phyloP scores from a whole-genome alignment of 2,888 invertebrate species.

The Taenaris catops region DNA sequence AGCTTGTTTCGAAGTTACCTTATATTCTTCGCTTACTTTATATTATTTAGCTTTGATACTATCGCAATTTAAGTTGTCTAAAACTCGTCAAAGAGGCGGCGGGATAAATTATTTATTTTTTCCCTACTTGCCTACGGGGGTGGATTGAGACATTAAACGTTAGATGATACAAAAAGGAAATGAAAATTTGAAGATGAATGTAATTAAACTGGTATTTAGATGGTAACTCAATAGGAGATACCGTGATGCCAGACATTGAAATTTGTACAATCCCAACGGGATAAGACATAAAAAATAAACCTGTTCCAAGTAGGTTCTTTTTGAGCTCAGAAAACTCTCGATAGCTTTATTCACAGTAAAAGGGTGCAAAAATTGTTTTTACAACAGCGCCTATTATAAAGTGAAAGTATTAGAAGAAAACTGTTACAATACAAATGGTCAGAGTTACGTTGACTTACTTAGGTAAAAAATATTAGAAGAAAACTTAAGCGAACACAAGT shows the following conservation, averaged over 20 bases:
- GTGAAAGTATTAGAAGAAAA: too few species aligned
- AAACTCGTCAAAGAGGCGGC: constrained; percentile 59
- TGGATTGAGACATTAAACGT: constrained; percentile 20
- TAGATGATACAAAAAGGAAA: constrained; percentile 6
- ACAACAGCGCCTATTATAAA: too few species aligned
- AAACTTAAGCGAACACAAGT: neutral
- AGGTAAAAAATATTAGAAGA: constrained; percentile 1
- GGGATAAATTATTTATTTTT: constrained; percentile 68
- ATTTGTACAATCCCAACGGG: too few species aligned
- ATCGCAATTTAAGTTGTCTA: constrained; percentile 74
- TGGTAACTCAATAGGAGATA: too few species aligned
- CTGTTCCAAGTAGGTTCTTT: too few species aligned
- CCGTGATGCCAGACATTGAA: too few species aligned
- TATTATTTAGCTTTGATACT: constrained; percentile 75
- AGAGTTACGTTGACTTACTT: constrained; percentile 1
- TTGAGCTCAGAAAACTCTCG: too few species aligned
- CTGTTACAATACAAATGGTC: neutral
- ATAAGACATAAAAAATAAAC: too few species aligned
- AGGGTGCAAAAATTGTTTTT: too few species aligned
- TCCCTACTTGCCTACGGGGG: constrained; percentile 26
- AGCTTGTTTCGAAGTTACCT: constrained; percentile 51
- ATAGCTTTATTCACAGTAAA: too few species aligned
- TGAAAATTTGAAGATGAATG: constrained; percentile 6
- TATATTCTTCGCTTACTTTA: constrained; percentile 66
- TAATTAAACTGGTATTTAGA: constrained; percentile 1